These are phyloP conservation scores for Pelodiscus sinensis DNA, from an alignment of 2,113 vertebrate genomes.

Conservation along the genomic window DNA sequence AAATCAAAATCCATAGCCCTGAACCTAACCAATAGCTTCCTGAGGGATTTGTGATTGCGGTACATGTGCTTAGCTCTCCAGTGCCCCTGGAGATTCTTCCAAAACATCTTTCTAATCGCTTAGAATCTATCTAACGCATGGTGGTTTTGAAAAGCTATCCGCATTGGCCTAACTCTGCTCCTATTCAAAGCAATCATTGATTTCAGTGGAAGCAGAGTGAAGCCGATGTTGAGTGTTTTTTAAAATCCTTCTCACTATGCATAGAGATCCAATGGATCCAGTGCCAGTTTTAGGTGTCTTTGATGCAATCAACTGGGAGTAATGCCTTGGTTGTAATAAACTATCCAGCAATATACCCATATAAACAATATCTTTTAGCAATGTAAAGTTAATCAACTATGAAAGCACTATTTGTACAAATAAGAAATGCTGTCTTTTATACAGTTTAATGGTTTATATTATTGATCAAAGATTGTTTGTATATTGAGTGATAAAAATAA, in stretches of 20 bases:
- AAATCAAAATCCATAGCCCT: neutral
- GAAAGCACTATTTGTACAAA: slow-evolving; percentile 76
- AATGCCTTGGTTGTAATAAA: slow-evolving; percentile 47
- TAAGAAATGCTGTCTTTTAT: slow-evolving; percentile 72
- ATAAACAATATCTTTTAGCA: slow-evolving; percentile 35
- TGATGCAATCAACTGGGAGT: neutral
- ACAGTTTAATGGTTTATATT: slow-evolving; percentile 74
- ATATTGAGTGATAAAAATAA: slow-evolving; percentile 70
- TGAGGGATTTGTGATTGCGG: neutral
- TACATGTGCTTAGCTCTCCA: neutral
- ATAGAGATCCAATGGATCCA: slow-evolving; percentile 62
- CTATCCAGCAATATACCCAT: slow-evolving; percentile 39
- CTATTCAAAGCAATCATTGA: slow-evolving; percentile 8
- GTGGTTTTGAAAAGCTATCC: neutral
- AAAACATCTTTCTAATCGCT: neutral
- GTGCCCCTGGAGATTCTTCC: neutral
- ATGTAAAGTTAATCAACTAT: slow-evolving; percentile 63
- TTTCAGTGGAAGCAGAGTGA: slow-evolving; percentile 12
- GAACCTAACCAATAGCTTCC: neutral
- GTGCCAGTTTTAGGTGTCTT: slow-evolving; percentile 31
- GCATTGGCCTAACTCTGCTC: neutral
- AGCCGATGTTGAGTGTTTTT: slow-evolving; percentile 47
- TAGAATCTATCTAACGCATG: neutral
- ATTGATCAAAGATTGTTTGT: slow-evolving; percentile 74
- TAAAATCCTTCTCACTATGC: slow-evolving; percentile 55